Conservation (phyloP, 2,113 vertebrate species). For the Leucosticte australis region DNA sequence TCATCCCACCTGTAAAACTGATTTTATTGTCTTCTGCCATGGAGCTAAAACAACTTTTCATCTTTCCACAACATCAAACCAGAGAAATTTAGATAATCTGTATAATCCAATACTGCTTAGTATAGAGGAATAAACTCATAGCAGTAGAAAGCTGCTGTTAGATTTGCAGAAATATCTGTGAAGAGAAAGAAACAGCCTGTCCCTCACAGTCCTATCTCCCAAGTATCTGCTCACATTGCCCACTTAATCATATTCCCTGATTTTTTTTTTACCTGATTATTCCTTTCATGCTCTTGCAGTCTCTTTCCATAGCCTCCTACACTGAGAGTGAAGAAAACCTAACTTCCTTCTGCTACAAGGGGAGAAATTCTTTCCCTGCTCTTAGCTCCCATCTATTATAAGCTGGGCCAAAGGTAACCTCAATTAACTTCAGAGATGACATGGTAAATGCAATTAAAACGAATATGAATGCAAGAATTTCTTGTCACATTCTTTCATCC, state of each 20-base stretch:
- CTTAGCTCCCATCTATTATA: not conserved
- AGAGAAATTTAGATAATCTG: not conserved
- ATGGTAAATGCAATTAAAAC: slow-evolving; percentile 9
- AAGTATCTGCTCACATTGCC: not conserved
- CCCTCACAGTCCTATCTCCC: not conserved
- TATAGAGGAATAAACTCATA: not conserved
- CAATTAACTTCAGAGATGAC: not conserved
- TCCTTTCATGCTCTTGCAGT: not conserved
- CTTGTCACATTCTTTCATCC: not conserved
- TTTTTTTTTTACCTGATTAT: not conserved
- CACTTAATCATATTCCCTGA: not conserved
- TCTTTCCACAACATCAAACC: not conserved
- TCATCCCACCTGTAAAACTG: not conserved
- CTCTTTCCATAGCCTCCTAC: not conserved
- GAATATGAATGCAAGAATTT: not conserved
- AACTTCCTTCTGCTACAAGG: not conserved
- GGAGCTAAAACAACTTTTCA: not conserved
- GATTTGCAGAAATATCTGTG: not conserved
- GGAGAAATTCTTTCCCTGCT: not conserved
- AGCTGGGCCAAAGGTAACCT: not conserved
- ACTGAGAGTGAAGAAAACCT: not conserved
- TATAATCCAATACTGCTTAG: not conserved
- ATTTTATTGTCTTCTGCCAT: not conserved
- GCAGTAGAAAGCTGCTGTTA: not conserved
- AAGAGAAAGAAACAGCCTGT: not conserved